Conservation (phyloP, 2,888 invertebrate genomes). For the Drosophila yooni region DNA sequence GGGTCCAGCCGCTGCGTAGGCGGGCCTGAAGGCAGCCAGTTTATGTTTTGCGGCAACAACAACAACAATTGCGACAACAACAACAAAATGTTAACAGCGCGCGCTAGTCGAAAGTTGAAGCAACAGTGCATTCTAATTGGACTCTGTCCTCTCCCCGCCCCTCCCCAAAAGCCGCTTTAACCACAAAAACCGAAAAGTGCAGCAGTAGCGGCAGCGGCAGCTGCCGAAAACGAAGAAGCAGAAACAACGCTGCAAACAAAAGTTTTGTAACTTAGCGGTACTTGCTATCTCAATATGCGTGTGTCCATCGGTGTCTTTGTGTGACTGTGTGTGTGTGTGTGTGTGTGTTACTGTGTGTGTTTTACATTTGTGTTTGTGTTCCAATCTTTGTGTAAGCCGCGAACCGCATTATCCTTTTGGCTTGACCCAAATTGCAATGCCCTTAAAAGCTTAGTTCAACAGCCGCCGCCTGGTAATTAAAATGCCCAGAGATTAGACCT, state of each 20-base stretch:
- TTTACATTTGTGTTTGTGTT: conserved; percentile 12
- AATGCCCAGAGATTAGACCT: background rate
- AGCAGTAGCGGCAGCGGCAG: conserved; percentile 29
- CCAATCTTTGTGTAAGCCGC: conserved; percentile 43
- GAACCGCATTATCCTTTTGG: conserved; percentile 71
- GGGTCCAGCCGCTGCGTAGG: conserved; percentile 66
- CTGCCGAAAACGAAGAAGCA: conserved; percentile 22
- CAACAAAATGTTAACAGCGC: conserved; percentile 34
- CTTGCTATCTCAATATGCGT: conserved; percentile 20
- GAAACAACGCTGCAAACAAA: conserved; percentile 50
- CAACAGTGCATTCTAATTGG: conserved; percentile 71
- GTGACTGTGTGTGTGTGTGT: background rate
- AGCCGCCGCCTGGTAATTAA: conserved; percentile 5
- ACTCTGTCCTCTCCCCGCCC: conserved; percentile 37
- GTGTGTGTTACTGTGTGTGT: conserved; percentile 4
- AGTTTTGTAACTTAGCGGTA: conserved; percentile 56
- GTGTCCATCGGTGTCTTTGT: conserved; percentile 2
- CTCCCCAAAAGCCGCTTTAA: background rate
- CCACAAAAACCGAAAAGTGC: conserved; percentile 52
- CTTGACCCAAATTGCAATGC: conserved; percentile 70
- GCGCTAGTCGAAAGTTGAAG: conserved; percentile 61
- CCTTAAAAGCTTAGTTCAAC: conserved; percentile 26
- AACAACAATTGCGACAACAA: conserved; percentile 23
- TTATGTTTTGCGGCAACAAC: conserved; percentile 43
- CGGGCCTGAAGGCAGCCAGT: conserved; percentile 68